Evolutionary conservation across 2,797 vertebrate genomes (phyloP), one percentile per base, ranked within the genome.

Genomic region (Macroramphosus scolopax): DNA sequence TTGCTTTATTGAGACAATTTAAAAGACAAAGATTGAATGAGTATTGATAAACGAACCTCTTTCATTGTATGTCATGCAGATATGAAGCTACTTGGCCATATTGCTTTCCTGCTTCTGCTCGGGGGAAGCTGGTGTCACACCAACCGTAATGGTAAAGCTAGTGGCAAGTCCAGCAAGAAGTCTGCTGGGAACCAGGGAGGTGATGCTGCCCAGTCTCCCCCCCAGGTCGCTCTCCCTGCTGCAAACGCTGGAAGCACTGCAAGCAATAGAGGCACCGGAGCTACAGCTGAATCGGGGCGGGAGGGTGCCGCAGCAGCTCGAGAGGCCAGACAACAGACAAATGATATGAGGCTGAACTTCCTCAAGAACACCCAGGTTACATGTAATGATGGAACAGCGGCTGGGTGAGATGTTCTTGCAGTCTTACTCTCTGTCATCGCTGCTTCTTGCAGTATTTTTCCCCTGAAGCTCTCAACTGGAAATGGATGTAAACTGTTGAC

Each of bases 301-400:
- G 68, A 80, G 8, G 42, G 30, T 0, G 25, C 51, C 14, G 37
- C 66, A 11, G 78, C 64, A 48, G 50, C 70, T 20, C 77, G 60
- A 20, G 51, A 71, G 40, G 9, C 17, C 20, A 63, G 41, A 39
- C 80, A 85, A n/a, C 86, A 57, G 13, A 67, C 81, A 0, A 57
- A 89, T 10, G 89, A 91, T 5, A 92, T 92, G 92, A 92, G 88
- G 63, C 88, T 93, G 39, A 81, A 91, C 45, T 87, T 90, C 66
- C 85, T 82, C 15, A 91, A 68, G 73, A 90, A 89, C 77, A 72
- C 82, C 3, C 71, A 77, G 6, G 85, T 90, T 34, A 81, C 83
- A 5, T 91, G 89, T 54, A 91, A 82, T 8, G 89, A 92, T 12
- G 89, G 90, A 26, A 90, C 90, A 11, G 81, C 84, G 22, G 89